Percentiles rank a stretch among this genome's conserved stretches.
Conservation (phyloP, 2,797 vertebrate species). For the Tinamus major region DNA sequence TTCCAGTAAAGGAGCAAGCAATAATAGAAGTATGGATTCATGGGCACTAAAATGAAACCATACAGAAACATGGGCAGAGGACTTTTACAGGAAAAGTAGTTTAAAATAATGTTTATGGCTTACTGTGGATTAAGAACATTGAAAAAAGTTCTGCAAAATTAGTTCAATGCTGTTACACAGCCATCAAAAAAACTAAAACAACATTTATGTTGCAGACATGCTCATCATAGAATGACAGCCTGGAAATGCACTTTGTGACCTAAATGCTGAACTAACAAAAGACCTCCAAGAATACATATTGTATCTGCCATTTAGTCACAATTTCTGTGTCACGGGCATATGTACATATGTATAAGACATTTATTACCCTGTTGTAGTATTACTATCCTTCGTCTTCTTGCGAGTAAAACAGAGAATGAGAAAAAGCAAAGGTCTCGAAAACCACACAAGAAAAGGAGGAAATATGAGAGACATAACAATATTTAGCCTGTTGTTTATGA, state of each 20-base stretch:
- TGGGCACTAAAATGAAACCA: slow-evolving; percentile 57
- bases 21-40: slow-evolving; percentile 31
- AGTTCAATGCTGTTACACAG: background rate
- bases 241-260: slow-evolving; percentile 26
- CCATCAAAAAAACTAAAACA: slow-evolving; percentile 17
- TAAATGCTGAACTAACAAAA: slow-evolving; percentile 53
- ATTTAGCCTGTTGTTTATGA: background rate
- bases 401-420: background rate
- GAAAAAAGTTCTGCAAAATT: slow-evolving; percentile 35
- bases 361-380: background rate
- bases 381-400: background rate
- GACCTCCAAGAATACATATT: background rate
- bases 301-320: slow-evolving; percentile 3
- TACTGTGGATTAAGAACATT: slow-evolving; percentile 5
- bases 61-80: slow-evolving; percentile 16
- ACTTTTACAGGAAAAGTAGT: slow-evolving; percentile 35
- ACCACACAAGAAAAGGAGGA: background rate
- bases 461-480: background rate
- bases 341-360: background rate
- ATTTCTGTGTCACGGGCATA: slow-evolving; percentile 24
- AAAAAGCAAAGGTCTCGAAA: background rate
- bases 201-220: background rate
- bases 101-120: slow-evolving; percentile 47
- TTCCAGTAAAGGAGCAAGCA: background rate
- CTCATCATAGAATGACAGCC: background rate